Conservation (phyloP, 2,888 invertebrate species). For the Drosophila niveifrons region DNA sequence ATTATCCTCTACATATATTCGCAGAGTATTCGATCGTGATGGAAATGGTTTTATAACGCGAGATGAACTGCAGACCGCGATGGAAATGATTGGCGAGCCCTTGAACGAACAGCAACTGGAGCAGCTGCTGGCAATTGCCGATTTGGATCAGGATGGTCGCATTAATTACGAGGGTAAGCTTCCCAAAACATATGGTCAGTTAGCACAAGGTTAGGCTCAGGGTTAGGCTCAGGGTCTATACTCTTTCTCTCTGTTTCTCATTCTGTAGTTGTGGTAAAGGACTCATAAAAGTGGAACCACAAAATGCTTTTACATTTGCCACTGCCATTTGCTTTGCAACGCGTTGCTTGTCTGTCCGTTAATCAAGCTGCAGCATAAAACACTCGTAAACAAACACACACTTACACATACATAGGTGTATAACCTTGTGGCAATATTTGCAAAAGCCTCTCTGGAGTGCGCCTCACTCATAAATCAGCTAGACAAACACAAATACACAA, state of each 20-base stretch:
- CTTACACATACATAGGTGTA: conserved; percentile 23
- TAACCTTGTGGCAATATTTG: conserved; percentile 69
- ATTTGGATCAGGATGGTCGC: conserved; percentile 92
- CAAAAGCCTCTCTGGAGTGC: conserved; percentile 39
- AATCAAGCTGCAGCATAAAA: conserved; percentile 71
- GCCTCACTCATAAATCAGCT: conserved; percentile 71
- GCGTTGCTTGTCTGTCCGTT: conserved; percentile 42
- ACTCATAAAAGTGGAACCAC: conserved; percentile 36
- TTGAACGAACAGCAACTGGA: conserved; percentile 91
- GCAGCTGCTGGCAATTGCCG: conserved; percentile 90
- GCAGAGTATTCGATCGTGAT: conserved; percentile 94
- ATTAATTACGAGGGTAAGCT: conserved; percentile 92
- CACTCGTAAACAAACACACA: conserved; percentile 17
- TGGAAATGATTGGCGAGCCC: conserved; percentile 93
- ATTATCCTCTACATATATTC: not conserved
- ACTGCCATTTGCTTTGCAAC: conserved; percentile 29
- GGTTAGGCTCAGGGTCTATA: not conserved
- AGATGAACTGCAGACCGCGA: conserved; percentile 91
- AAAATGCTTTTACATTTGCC: conserved; percentile 16
- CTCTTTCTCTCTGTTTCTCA: no score
- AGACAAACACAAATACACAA: conserved; percentile 64
- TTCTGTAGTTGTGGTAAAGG: conserved; percentile 39
- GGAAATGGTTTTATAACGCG: conserved; percentile 95
- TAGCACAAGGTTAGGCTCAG: conserved; percentile 29
- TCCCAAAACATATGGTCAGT: conserved; percentile 28